Conservation (phyloP, 2,888 invertebrate genomes). For the Melinaea menophilus region DNA sequence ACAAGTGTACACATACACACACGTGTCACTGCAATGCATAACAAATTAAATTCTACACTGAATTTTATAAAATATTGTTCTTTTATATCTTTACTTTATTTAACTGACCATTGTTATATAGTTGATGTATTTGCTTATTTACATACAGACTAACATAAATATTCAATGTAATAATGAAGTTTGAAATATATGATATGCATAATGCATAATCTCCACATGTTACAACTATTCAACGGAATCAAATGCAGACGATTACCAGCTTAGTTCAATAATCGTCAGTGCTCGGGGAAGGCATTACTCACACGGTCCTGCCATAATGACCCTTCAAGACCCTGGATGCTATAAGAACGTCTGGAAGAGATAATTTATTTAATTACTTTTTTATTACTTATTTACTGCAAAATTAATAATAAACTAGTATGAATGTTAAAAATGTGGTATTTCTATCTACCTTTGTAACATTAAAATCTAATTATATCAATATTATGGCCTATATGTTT, state of each 20-base stretch:
- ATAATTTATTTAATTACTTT: not conserved
- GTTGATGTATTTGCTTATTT: too few relatives aligned
- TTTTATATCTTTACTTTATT: too few relatives aligned
- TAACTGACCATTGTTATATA: too few relatives aligned
- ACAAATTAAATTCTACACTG: too few relatives aligned
- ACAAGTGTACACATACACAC: not conserved
- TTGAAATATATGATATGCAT: not conserved
- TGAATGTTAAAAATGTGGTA: not conserved
- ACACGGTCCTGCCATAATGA: conserved; percentile 57
- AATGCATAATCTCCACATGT: conserved; percentile 1
- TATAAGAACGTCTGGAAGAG: conserved; percentile 30
- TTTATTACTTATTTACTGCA: conserved; percentile 9
- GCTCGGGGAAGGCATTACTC: conserved; percentile 55
- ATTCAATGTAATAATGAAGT: too few relatives aligned
- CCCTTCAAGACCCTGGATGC: conserved; percentile 42
- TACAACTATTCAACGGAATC: conserved; percentile 5
- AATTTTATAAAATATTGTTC: too few relatives aligned
- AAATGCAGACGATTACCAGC: conserved; percentile 26
- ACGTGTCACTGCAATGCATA: too few relatives aligned
- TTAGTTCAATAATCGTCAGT: conserved; percentile 45
- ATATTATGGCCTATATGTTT: too few relatives aligned
- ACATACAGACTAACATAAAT: too few relatives aligned
- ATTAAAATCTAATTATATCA: too few relatives aligned
- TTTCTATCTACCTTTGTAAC: too few relatives aligned
- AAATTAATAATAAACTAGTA: conserved; percentile 6